phyloP scores from a whole-genome alignment of 2,113 vertebrate genomes.

The Amblyopsis rosae region DNA sequence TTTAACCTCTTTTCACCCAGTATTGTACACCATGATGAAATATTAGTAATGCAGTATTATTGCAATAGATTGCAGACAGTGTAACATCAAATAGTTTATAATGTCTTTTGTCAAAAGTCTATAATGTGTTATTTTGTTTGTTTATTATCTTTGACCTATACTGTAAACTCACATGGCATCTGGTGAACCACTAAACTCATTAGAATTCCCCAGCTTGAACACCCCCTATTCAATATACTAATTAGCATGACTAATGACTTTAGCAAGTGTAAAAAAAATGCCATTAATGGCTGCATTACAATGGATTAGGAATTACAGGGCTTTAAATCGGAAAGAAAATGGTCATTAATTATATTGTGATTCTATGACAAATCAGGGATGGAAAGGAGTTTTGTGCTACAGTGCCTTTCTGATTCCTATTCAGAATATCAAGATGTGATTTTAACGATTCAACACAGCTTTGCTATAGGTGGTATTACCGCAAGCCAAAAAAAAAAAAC shows the following conservation, averaged over 20 bases:
- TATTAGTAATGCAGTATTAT: constrained; percentile 54
- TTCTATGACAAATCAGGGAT: constrained; percentile 61
- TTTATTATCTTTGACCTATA: constrained; percentile 36
- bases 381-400: constrained; percentile 46
- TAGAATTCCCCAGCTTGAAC: constrained; percentile 63
- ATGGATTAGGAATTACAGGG: constrained; percentile 70
- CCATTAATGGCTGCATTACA: constrained; percentile 70
- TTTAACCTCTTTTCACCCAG: constrained; percentile 45
- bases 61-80: constrained; percentile 13
- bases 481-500: neutral
- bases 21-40: constrained; percentile 43
- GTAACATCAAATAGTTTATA: neutral
- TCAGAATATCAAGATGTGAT: constrained; percentile 21
- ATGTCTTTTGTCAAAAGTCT: neutral
- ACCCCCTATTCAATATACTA: constrained; percentile 67
- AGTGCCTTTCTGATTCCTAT: constrained; percentile 20
- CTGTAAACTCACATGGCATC: constrained; percentile 45
- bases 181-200: constrained; percentile 55
- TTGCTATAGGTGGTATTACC: neutral
- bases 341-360: constrained; percentile 62
- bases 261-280: constrained; percentile 70
- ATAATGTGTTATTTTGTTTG: constrained; percentile 16
- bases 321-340: constrained; percentile 65
- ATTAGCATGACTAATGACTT: constrained; percentile 77
- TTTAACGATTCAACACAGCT: constrained; percentile 15